Conservation (phyloP, 2,113 vertebrate genomes). For the Trematomus loennbergii region DNA sequence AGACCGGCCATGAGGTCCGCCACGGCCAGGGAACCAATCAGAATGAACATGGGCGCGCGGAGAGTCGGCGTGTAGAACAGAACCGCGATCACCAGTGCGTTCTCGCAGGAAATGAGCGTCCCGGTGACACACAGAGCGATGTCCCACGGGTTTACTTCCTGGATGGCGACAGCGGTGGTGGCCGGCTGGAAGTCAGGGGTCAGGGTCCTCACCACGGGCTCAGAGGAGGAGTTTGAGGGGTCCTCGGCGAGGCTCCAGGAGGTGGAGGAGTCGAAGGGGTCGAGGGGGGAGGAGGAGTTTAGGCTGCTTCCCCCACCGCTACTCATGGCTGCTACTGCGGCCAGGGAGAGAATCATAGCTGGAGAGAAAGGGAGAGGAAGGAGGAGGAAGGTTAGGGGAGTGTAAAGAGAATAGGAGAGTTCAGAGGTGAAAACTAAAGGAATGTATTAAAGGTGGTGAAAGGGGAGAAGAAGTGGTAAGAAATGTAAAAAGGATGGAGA, state of each 20-base stretch:
- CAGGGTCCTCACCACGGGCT: slow-evolving; percentile 67
- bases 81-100: slow-evolving; percentile 91
- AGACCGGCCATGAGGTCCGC: slow-evolving; percentile 91
- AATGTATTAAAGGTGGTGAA: too few species aligned
- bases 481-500: background rate
- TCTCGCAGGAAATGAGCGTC: slow-evolving; percentile 91
- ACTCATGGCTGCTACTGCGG: slow-evolving; percentile 80
- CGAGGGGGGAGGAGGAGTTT: slow-evolving; percentile 76
- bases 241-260: slow-evolving; percentile 76
- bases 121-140: slow-evolving; percentile 91
- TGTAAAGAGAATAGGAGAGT: background rate
- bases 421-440: background rate
- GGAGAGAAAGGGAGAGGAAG: slow-evolving; percentile 34
- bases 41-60: slow-evolving; percentile 89
- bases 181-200: slow-evolving; percentile 70
- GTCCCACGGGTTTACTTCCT: slow-evolving; percentile 90
- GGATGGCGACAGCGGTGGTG: background rate
- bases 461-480: background rate
- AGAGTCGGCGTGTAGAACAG: slow-evolving; percentile 91
- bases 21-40: slow-evolving; percentile 91
- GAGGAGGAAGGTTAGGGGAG: background rate
- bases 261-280: slow-evolving; percentile 76
- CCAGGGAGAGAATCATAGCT: slow-evolving; percentile 88
- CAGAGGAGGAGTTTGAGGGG: slow-evolving; percentile 76
- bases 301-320: slow-evolving; percentile 63